Evolutionary conservation across 2,113 vertebrate species (phyloP).

Genomic region (Eurypyga helias): DNA sequence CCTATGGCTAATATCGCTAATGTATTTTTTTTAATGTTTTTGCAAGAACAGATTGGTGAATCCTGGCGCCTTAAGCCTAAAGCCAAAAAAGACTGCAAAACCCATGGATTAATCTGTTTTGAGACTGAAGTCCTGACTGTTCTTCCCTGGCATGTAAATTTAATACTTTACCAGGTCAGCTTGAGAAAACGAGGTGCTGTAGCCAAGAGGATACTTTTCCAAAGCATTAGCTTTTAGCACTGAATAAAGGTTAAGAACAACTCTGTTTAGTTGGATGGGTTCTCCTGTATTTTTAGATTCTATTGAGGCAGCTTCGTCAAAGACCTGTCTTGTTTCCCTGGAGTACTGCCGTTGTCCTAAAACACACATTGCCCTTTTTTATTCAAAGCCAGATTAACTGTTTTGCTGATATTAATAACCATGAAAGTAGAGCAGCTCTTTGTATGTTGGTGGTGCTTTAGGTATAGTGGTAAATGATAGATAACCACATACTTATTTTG

Average conservation of each 20-base stretch:
- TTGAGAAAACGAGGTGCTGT: neutral
- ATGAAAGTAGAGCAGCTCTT: conserved; percentile 7
- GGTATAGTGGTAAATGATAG: neutral
- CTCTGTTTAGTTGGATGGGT: neutral
- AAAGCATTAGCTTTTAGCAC: neutral
- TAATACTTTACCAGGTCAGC: neutral
- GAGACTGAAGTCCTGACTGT: neutral
- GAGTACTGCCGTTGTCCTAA: conserved; percentile 19
- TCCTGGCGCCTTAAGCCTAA: neutral
- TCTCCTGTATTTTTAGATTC: conserved; percentile 47
- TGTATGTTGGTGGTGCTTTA: neutral
- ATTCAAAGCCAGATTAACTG: neutral
- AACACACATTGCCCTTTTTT: neutral
- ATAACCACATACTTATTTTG: neutral
- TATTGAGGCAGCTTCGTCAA: conserved; percentile 41
- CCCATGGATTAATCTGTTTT: neutral
- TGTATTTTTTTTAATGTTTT: neutral
- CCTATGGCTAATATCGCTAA: neutral
- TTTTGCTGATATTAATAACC: conserved; percentile 42
- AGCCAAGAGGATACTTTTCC: neutral
- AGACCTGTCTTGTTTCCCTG: conserved; percentile 4
- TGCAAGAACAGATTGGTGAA: neutral
- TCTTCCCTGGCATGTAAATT: neutral
- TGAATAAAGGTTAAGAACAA: neutral
- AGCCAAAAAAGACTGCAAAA: neutral